Evolutionary conservation across 1,140 invertebrate species (phyloP).

Genomic region (Pogonomyrmex barbatus): DNA sequence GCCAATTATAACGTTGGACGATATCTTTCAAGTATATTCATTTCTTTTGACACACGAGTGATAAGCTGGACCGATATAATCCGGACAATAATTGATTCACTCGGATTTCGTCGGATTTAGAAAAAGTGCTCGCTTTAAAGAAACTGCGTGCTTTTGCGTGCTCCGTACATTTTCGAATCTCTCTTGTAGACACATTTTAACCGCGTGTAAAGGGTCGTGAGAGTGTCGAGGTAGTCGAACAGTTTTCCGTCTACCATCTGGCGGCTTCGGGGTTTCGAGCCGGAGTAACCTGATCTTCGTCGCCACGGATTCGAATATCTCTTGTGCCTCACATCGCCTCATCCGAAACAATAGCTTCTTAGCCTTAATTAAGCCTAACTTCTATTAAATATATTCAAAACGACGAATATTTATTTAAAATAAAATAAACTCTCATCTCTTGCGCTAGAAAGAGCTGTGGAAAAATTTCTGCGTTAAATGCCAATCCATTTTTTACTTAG

Average conservation of each 20-base stretch:
- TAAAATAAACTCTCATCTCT: too few species aligned
- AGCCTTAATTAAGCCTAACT: conserved; percentile 15
- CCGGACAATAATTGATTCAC: neutral
- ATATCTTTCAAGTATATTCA: neutral
- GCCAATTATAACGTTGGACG: neutral
- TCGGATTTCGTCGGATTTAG: neutral
- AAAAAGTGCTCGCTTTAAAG: neutral
- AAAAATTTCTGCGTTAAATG: too few species aligned
- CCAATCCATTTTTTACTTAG: too few species aligned
- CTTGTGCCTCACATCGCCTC: conserved; percentile 67
- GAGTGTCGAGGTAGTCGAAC: conserved; percentile 68
- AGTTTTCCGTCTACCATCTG: conserved; percentile 83
- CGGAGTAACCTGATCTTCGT: conserved; percentile 82
- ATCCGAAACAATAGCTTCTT: conserved; percentile 31
- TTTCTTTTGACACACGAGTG: neutral
- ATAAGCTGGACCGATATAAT: conserved; percentile 14
- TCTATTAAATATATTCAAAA: neutral
- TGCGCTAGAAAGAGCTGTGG: too few species aligned
- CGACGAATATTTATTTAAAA: neutral
- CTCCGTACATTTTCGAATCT: conserved; percentile 2
- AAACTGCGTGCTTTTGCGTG: conserved; percentile 26
- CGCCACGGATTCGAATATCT: conserved; percentile 79
- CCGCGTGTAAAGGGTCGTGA: conserved; percentile 74
- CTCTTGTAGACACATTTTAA: conserved; percentile 55
- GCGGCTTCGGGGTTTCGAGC: conserved; percentile 72